These are phyloP conservation scores for Lycophotia porphyrea DNA, from an alignment of 2,888 invertebrate genomes.

Conservation along the genomic window DNA sequence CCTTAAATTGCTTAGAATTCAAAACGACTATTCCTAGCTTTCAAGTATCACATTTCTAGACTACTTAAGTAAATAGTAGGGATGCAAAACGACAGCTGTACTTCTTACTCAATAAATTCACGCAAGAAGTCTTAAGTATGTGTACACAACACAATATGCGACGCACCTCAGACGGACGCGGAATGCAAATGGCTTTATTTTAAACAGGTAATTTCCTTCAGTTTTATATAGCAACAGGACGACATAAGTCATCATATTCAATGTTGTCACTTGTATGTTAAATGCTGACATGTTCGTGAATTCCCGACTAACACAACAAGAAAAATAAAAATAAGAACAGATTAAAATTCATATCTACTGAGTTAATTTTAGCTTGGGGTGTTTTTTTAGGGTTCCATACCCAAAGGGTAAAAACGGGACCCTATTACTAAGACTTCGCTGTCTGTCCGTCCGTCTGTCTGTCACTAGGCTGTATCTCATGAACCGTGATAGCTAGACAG, in stretches of 20 bases:
- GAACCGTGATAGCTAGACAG: no score
- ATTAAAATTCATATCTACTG: background rate
- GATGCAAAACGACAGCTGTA: slow-evolving; percentile 38
- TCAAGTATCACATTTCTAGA: slow-evolving; percentile 11
- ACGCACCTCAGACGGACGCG: slow-evolving; percentile 59
- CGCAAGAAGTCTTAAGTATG: slow-evolving; percentile 70
- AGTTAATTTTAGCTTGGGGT: background rate
- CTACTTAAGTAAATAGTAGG: slow-evolving; percentile 21
- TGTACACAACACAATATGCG: slow-evolving; percentile 65
- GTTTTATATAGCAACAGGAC: slow-evolving; percentile 63
- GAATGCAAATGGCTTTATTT: slow-evolving; percentile 76
- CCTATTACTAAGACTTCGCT: no score
- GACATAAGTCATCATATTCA: slow-evolving; percentile 32
- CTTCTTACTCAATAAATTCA: slow-evolving; percentile 69
- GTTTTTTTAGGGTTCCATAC: no score
- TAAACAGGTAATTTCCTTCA: slow-evolving; percentile 71
- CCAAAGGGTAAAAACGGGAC: no score
- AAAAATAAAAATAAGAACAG: background rate
- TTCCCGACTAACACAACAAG: background rate
- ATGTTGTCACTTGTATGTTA: slow-evolving; percentile 16
- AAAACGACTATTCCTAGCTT: slow-evolving; percentile 2
- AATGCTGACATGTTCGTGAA: background rate
- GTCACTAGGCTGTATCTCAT: no score
- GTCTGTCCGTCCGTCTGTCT: no score
- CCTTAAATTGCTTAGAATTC: slow-evolving; percentile 13